Conservation (phyloP, 2,888 invertebrate species). For the Polia nebulosa region DNA sequence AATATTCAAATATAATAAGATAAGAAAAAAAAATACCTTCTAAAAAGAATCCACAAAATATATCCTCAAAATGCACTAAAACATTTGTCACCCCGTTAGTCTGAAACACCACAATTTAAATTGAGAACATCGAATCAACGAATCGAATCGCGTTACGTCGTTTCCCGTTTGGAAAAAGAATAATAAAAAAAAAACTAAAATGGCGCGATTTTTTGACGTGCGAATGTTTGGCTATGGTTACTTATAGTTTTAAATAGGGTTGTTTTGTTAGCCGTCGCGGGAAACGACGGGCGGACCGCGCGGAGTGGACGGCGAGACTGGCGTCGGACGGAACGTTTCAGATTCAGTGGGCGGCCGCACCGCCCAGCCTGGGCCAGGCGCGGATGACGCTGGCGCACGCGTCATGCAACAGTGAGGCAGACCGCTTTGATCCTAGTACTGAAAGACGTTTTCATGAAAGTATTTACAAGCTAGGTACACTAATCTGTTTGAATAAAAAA, state of each 20-base stretch:
- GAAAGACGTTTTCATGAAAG: too few relatives aligned
- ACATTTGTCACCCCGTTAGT: constrained; percentile 75
- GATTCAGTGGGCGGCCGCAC: constrained; percentile 85
- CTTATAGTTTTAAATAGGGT: constrained; percentile 64
- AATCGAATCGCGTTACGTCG: constrained; percentile 77
- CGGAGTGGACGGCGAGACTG: constrained; percentile 91
- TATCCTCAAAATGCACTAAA: constrained; percentile 78
- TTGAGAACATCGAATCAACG: constrained; percentile 74
- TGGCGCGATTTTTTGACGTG: constrained; percentile 69
- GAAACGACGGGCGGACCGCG: constrained; percentile 90
- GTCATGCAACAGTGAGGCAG: constrained; percentile 82
- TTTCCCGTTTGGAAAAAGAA: constrained; percentile 76
- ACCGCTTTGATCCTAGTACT: constrained; percentile 18
- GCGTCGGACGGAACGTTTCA: constrained; percentile 73
- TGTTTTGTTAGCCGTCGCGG: constrained; percentile 73
- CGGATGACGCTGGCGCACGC: constrained; percentile 75
- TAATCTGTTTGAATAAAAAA: too few relatives aligned
- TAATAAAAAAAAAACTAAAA: constrained; percentile 68
- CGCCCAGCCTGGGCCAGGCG: constrained; percentile 83
- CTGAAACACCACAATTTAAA: constrained; percentile 80
- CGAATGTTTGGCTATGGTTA: constrained; percentile 64
- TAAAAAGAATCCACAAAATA: constrained; percentile 78
- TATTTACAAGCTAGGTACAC: too few relatives aligned
- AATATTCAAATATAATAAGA: background rate
- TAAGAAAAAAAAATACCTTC: constrained; percentile 67